Evolutionary conservation across 2,113 vertebrate genomes (phyloP).

Genomic region (Muntiacus reevesi): DNA sequence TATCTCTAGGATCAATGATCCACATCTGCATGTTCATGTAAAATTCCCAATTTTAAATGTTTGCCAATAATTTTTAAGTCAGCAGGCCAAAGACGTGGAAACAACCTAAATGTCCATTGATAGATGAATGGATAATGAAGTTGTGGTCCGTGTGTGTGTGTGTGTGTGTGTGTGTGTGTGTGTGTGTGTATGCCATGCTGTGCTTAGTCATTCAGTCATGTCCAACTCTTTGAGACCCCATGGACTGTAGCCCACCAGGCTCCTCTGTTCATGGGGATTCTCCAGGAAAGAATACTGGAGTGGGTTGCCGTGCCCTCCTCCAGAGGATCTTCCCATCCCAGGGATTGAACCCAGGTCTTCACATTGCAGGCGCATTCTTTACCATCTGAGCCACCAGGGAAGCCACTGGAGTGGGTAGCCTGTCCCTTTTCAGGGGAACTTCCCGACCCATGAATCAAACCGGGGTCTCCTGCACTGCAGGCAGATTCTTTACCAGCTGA

Average conservation of each 20-base stretch:
- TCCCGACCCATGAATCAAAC: background rate
- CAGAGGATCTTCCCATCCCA: background rate
- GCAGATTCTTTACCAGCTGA: background rate
- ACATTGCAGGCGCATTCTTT: background rate
- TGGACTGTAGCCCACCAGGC: background rate
- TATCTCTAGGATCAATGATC: background rate
- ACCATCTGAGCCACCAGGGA: background rate
- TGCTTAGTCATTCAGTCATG: rapidly evolving
- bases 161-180: rapidly evolving
- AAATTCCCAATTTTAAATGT: background rate
- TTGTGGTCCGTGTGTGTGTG: background rate
- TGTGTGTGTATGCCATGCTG: background rate
- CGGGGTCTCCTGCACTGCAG: background rate
- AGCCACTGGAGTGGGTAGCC: background rate
- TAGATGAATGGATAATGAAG: background rate
- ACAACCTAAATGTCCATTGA: background rate
- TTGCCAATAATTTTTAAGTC: background rate
- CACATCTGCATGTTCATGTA: background rate
- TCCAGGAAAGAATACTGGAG: background rate
- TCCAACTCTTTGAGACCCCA: background rate
- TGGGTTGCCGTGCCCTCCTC: background rate
- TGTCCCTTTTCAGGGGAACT: background rate
- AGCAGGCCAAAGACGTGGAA: background rate
- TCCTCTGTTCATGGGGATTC: background rate
- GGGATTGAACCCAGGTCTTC: background rate